phyloP scores from a whole-genome alignment of 2,888 invertebrate genomes.

The Girardia tigrina region DNA sequence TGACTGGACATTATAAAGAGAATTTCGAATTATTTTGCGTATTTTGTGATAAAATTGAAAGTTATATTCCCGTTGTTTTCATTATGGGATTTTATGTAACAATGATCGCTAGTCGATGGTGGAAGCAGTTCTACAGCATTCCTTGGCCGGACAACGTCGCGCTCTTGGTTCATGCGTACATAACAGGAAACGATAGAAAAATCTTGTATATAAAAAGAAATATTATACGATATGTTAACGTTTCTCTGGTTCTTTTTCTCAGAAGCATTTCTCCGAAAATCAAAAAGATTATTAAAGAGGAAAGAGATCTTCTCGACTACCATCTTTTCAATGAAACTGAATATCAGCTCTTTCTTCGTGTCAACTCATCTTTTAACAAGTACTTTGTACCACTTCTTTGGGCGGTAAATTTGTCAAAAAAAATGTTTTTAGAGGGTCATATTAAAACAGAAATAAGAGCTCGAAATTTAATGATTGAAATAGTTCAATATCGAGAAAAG shows the following conservation, averaged over 20 bases:
- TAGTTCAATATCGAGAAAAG: slow-evolving; percentile 51
- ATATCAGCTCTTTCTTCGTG: slow-evolving; percentile 54
- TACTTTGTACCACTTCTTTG: slow-evolving; percentile 60
- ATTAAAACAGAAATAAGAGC: slow-evolving; percentile 54
- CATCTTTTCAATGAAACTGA: slow-evolving; percentile 57
- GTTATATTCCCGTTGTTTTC: slow-evolving; percentile 37
- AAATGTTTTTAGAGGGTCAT: slow-evolving; percentile 53
- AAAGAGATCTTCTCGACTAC: slow-evolving; percentile 46
- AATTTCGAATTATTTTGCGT: slow-evolving; percentile 28
- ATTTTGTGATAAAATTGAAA: not conserved
- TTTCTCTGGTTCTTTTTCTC: slow-evolving; percentile 54
- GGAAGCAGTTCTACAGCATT: slow-evolving; percentile 37
- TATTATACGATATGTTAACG: slow-evolving; percentile 56
- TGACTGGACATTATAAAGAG: not conserved
- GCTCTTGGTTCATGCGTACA: slow-evolving; percentile 33
- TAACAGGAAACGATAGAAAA: slow-evolving; percentile 25
- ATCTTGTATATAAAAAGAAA: slow-evolving; percentile 56
- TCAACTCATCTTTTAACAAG: slow-evolving; percentile 55
- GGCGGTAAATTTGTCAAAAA: slow-evolving; percentile 56
- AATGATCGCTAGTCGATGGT: slow-evolving; percentile 37
- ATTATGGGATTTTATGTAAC: slow-evolving; percentile 37
- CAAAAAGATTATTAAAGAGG: slow-evolving; percentile 53
- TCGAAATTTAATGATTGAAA: slow-evolving; percentile 57
- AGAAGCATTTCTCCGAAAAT: slow-evolving; percentile 58
- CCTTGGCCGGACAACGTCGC: slow-evolving; percentile 37